Percentiles rank a stretch among this genome's conserved stretches.
Evolutionary conservation across 1,140 invertebrate genomes (phyloP).

Genomic region (Drosophila bocqueti): DNA sequence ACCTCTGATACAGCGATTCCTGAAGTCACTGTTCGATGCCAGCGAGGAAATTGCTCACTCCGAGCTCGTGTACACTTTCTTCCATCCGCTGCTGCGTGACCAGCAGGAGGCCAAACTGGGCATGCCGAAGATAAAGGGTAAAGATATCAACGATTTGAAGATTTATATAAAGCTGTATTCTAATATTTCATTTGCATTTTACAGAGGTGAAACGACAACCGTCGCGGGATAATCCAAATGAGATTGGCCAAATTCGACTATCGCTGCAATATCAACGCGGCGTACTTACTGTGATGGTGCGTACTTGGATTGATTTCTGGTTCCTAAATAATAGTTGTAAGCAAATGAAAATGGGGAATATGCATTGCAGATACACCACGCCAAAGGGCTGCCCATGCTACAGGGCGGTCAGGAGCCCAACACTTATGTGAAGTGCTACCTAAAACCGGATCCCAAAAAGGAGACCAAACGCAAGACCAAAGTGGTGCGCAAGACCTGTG

Average conservation of each 20-base stretch:
- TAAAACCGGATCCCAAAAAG: constrained; percentile 94
- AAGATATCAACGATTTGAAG: background rate
- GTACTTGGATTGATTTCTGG: background rate
- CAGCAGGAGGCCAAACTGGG: constrained; percentile 91
- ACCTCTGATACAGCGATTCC: constrained; percentile 94
- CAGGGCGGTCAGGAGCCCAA: constrained; percentile 92
- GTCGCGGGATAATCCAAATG: constrained; percentile 73
- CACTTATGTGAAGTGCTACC: constrained; percentile 96
- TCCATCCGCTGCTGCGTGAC: constrained; percentile 96
- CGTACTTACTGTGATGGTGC: constrained; percentile 92
- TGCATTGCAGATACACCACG: constrained; percentile 88
- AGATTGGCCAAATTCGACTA: constrained; percentile 90
- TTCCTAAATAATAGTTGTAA: background rate
- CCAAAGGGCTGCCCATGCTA: constrained; percentile 90
- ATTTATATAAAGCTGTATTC: background rate
- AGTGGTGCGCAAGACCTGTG: constrained; percentile 95
- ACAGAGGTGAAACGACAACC: constrained; percentile 72
- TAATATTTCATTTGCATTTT: background rate
- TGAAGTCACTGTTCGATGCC: constrained; percentile 93
- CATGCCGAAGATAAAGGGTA: constrained; percentile 86
- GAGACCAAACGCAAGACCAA: constrained; percentile 98
- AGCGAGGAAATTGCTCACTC: constrained; percentile 97
- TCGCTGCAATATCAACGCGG: constrained; percentile 92
- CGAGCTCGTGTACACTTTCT: constrained; percentile 98
- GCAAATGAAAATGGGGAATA: background rate